These are phyloP conservation scores for Agrochola macilenta DNA, from an alignment of 2,888 invertebrate genomes.

Conservation along the genomic window DNA sequence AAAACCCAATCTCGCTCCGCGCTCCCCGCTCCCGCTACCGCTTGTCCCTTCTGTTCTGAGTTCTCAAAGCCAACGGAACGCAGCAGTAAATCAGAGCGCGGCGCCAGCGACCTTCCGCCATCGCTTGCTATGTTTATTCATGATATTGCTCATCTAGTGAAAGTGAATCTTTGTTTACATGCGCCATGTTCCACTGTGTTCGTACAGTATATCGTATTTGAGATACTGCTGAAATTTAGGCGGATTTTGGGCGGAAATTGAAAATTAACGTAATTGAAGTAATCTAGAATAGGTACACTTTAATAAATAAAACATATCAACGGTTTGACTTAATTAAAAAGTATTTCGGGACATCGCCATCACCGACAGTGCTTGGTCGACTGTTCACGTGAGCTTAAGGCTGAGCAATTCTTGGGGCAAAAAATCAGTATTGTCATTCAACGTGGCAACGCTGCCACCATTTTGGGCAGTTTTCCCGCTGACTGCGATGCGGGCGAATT, in stretches of 20 bases:
- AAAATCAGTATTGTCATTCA: too few relatives aligned
- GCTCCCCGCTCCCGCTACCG: constrained; percentile 40
- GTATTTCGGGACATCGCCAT: too few relatives aligned
- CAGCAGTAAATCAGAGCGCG: constrained; percentile 85
- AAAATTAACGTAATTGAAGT: background rate
- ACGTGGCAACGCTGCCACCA: too few relatives aligned
- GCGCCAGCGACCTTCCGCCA: constrained; percentile 81
- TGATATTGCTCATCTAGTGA: constrained; percentile 87
- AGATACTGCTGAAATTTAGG: background rate
- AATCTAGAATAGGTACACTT: background rate
- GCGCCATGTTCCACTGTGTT: constrained; percentile 42
- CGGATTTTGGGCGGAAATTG: background rate
- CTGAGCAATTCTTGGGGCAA: too few relatives aligned
- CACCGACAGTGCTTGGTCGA: too few relatives aligned
- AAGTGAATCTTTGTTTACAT: constrained; percentile 87
- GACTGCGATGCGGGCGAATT: too few relatives aligned
- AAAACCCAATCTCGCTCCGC: background rate
- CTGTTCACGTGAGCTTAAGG: too few relatives aligned
- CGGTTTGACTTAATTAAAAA: too few relatives aligned
- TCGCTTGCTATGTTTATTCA: constrained; percentile 89
- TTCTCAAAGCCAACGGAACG: constrained; percentile 68
- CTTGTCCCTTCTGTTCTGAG: constrained; percentile 47
- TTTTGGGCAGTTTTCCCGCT: too few relatives aligned
- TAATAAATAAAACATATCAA: background rate
- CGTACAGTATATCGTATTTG: constrained; percentile 22